phyloP scores from a whole-genome alignment of 2,113 vertebrate species.

The Corythornis madagascariensis region DNA sequence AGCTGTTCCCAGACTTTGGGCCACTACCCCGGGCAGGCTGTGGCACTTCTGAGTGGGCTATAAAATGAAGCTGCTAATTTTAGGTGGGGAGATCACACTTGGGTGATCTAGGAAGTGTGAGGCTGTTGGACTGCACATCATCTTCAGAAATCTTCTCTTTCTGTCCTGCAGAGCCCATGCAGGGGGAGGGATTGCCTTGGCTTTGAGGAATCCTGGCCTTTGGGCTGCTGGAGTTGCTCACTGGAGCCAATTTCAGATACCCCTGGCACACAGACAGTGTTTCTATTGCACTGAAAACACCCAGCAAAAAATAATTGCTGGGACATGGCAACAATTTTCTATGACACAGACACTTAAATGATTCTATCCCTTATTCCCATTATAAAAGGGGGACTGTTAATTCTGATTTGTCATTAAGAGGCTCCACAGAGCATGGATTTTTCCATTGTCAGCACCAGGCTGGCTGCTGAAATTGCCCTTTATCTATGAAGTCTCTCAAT shows the following conservation, averaged over 20 bases:
- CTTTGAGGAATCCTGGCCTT: not conserved
- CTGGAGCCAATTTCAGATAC: not conserved
- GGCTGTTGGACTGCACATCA: not conserved
- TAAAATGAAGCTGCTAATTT: conserved; percentile 30
- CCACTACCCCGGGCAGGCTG: not conserved
- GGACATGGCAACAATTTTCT: not conserved
- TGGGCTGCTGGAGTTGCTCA: not conserved
- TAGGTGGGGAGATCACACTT: not conserved
- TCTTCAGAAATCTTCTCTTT: not conserved
- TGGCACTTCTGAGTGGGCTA: not conserved
- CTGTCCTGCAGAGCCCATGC: fast-evolving
- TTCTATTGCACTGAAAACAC: not conserved
- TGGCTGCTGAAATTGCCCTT: not conserved
- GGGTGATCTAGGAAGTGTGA: not conserved
- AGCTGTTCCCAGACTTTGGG: not conserved
- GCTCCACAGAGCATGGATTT: not conserved
- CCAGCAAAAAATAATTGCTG: not conserved
- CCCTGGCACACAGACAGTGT: not conserved
- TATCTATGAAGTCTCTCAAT: not conserved
- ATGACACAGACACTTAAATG: not conserved
- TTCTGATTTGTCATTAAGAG: not conserved
- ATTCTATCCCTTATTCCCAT: not conserved
- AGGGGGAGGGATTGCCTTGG: not conserved
- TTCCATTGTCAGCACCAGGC: not conserved
- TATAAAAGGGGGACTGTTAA: not conserved